These are phyloP conservation scores for Dipodomys ordii DNA, from an alignment of 2,113 vertebrate species.

Conservation along the genomic window DNA sequence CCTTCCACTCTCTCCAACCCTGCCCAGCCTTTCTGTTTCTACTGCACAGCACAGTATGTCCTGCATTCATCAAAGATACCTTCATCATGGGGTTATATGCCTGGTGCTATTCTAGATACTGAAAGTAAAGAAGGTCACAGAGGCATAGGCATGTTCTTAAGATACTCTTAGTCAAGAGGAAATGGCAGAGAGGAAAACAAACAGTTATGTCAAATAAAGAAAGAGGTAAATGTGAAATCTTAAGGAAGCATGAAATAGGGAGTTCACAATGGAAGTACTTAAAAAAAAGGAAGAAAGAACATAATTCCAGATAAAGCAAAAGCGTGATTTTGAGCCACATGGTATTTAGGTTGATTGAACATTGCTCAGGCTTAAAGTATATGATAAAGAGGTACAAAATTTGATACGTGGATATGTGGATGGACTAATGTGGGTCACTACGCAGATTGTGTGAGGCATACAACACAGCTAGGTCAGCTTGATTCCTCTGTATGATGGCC, in stretches of 20 bases:
- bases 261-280: neutral
- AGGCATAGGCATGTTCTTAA: neutral
- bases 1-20: fast-evolving
- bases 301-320: conserved; percentile 28
- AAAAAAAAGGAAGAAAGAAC: neutral
- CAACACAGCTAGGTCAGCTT: neutral
- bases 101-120: neutral
- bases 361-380: conserved; percentile 17
- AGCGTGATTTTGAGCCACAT: conserved; percentile 5
- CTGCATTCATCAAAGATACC: neutral
- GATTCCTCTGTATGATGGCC: neutral
- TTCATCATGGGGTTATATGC: neutral
- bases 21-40: neutral
- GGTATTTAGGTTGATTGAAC: conserved; percentile 11
- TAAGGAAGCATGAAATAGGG: neutral
- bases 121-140: neutral
- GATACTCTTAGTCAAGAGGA: neutral
- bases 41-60: fast-evolving
- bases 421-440: neutral
- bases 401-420: neutral
- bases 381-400: neutral
- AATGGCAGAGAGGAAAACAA: neutral
- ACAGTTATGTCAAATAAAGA: neutral
- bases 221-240: neutral
- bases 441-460: neutral